These are phyloP conservation scores for Leptopilina clavipes DNA, from an alignment of 1,140 invertebrate genomes.

Conservation along the genomic window DNA sequence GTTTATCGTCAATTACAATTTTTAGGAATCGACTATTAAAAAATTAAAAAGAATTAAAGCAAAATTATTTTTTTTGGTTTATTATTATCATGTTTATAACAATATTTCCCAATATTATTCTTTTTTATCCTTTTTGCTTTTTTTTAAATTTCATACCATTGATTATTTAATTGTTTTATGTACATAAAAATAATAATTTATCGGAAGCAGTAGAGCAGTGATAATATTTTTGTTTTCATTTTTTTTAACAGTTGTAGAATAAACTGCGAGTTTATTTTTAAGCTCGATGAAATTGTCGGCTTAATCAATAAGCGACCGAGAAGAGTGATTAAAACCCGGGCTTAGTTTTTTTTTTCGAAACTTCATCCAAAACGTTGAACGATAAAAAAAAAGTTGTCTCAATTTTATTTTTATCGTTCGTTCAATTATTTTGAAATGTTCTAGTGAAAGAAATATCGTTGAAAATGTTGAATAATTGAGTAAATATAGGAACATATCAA, in stretches of 20 bases:
- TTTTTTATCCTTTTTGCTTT: no score
- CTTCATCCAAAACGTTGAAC: neutral
- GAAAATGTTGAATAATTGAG: neutral
- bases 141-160: no score
- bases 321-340: constrained; percentile 13
- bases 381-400: neutral
- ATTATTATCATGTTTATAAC: no score
- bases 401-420: neutral
- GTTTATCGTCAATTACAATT: neutral
- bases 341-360: neutral
- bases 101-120: no score
- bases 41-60: no score
- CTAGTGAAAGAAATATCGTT: neutral
- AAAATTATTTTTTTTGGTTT: no score
- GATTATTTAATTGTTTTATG: no score
- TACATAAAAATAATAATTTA: no score
- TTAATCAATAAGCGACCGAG: constrained; percentile 17
- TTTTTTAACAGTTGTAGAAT: neutral
- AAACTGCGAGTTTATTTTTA: neutral
- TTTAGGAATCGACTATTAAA: neutral
- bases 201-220: no score
- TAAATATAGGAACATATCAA: constrained; percentile 14
- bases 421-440: neutral
- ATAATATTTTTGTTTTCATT: no score
- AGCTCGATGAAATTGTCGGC: constrained; percentile 3